Evolutionary conservation across 2,797 vertebrate genomes (phyloP), one percentile per base, ranked within the genome.

Genomic region (Buphagus erythrorhynchus): DNA sequence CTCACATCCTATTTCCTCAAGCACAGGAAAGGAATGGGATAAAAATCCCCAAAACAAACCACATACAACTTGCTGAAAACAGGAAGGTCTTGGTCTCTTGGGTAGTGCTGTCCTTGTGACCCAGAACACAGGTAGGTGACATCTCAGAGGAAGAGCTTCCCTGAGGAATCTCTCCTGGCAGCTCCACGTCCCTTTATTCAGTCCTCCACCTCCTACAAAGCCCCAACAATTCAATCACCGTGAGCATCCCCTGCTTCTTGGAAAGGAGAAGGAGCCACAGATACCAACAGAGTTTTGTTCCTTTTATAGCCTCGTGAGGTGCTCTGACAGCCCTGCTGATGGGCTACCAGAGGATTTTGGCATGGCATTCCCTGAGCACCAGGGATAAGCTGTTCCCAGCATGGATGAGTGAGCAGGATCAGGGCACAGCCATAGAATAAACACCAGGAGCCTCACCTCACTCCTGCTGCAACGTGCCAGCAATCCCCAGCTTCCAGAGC

Each of bases 361-460:
- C 88, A 35, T 1, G 6, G 46, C 4, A 11, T 28, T 73, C 93
- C 55, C 78, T 1, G 10, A 93, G 86, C 69, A 31, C 55, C 59
- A 25, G 0, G 90, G 92, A 90, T 80, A 92, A 95, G 92, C 72
- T 84, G 92, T 51, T 93, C 93, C 90, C 43, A 75, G 73, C 71
- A 68, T 5, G 69, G 88, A 21, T 80, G 92, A 88, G 62, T 57
- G 92, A 94, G 77, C 88, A 78, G 77, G 14, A 62, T 58, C 84
- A 83, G 86, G 73, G 77, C 86, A 90, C 86, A 61, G 88, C 92
- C 74, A 71, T 4, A 31, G 13, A 68, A 92, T 13, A 58, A 82
- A 36, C 63, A 89, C 11, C 91, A 72, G 7, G 26, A 95, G 89
- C 65, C 40, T 6, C 4, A 14, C 49, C 33, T 59, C 9, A 2